Evolutionary conservation across 92 coral and sea anemone genomes (phyloP), one percentile per base, ranked within the genome.

Genomic region (Phenganax stokvisi): DNA sequence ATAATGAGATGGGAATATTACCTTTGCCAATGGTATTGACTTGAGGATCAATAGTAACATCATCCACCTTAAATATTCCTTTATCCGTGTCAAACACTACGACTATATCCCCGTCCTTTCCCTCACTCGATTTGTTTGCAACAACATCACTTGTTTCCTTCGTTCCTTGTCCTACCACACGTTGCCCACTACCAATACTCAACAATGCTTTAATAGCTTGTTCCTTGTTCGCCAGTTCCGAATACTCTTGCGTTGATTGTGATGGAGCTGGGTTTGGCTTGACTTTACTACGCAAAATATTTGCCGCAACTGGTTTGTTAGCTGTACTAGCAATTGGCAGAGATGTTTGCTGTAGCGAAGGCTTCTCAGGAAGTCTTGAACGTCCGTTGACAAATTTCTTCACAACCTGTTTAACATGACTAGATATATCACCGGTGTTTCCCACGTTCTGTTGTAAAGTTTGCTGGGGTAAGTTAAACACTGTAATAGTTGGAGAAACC

Each of bases 201-300:
- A 96, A 91, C 20, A 96, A 77, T 0, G 99, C 92, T 29, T 93
- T 90, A 9, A 93, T 97, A n/a, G 99, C 99, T 61, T 96, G 99
- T 52, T 96, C 97, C 53, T 92, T 74, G 81, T 91, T 79, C 11
- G 73, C 56, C 74, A 62, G 63, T 54, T 79, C 83, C 6, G 81
- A 91, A 79, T 87, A 89, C 69, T 93, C 97, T 44, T 86, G 51
- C 59, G 71, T 58, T 61, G 76, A 61, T 60, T 79, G 87, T 10
- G 61, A 29, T 61, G 80, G 52, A 16, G 54, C 29, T 17, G 20
- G 12, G 71, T 13, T 25, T n/a, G 37, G 57, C 10, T 61, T 9
- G 15, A 37, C 47, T 37, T 2, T 37, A 5, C 57, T 56, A 15
- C 47, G 16, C 16, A 47, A 85, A 10, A 54, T 17, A 28, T 59